phyloP scores from a whole-genome alignment of 2,888 invertebrate genomes.

The Nasonia oneida region DNA sequence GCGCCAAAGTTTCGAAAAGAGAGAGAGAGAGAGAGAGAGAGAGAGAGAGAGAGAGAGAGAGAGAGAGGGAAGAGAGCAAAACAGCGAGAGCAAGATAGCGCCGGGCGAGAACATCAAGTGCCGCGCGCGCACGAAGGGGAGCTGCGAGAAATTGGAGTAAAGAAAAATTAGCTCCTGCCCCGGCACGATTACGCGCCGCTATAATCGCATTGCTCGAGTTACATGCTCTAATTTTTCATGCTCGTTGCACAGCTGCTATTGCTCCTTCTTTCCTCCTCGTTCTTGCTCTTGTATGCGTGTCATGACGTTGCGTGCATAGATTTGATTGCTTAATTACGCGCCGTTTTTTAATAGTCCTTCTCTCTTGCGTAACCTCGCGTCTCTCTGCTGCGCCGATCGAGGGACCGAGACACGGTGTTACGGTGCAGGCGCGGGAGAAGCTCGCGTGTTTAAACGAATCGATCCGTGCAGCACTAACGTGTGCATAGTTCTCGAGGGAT shows the following conservation, averaged over 20 bases:
- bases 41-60: not conserved
- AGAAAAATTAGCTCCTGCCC: constrained; percentile 38
- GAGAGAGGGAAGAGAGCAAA: not conserved
- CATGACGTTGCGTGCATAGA: not conserved
- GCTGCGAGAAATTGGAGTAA: constrained; percentile 7
- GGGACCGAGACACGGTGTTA: not conserved
- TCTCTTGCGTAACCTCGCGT: not conserved
- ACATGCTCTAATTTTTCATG: constrained; percentile 57
- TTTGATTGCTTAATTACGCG: not conserved
- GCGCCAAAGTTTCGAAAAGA: not conserved
- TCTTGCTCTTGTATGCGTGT: not conserved
- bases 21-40: not conserved
- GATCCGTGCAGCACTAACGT: constrained; percentile 6
- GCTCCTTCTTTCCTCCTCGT: not conserved
- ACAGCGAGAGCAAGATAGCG: not conserved
- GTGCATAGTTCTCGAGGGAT: not conserved
- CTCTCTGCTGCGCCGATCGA: not conserved
- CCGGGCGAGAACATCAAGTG: not conserved
- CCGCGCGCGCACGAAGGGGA: not conserved
- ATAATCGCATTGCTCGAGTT: constrained; percentile 20
- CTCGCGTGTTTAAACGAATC: constrained; percentile 20
- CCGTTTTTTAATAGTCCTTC: not conserved
- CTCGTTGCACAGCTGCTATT: not conserved
- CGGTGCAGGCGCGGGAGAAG: not conserved
- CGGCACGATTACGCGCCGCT: constrained; percentile 34